Evolutionary conservation across 2,888 invertebrate genomes (phyloP), one percentile per base, ranked within the genome.

Genomic region (Scaptodrosophila latifasciaeformis): DNA sequence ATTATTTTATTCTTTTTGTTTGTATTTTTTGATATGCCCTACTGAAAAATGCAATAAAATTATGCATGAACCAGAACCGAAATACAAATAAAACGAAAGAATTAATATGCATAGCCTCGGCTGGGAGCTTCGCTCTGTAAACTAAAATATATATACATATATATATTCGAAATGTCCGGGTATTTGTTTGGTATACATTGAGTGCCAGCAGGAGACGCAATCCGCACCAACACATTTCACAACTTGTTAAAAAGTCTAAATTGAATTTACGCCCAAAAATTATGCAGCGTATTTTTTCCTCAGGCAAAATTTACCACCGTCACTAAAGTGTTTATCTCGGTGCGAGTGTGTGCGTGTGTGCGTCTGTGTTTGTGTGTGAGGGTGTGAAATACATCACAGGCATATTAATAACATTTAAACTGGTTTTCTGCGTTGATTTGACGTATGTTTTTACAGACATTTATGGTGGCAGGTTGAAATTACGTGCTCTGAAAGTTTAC

Each of bases 181-280:
- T n/a, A n/a, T n/a, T n/a, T n/a, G n/a, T n/a, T n/a, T n/a, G n/a
- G n/a, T n/a, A n/a, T n/a, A n/a, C n/a, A n/a, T n/a, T n/a, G n/a
- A n/a, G n/a, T n/a, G n/a, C n/a, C n/a, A n/a, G n/a, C n/a, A n/a
- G n/a, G n/a, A n/a, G n/a, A n/a, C n/a, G n/a, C n/a, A n/a, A n/a
- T n/a, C n/a, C n/a, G n/a, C n/a, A n/a, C n/a, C n/a, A n/a, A n/a
- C n/a, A n/a, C n/a, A n/a, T n/a, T n/a, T n/a, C n/a, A n/a, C 21
- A 37, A 61, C 70, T 66, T 66, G 61, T 66, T 66, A 58, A 55
- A 74, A 67, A 70, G 55, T 58, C 60, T 47, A 75, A 78, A 72
- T 72, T 78, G 55, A 72, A 72, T 72, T 67, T 62, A 49, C 65
- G 71, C 71, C 71, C n/a, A 53, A 65, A 72, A 76, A 74, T 63